These are phyloP conservation scores for Drosophila nigrodunni DNA, from an alignment of 1,140 invertebrate species.

Conservation along the genomic window DNA sequence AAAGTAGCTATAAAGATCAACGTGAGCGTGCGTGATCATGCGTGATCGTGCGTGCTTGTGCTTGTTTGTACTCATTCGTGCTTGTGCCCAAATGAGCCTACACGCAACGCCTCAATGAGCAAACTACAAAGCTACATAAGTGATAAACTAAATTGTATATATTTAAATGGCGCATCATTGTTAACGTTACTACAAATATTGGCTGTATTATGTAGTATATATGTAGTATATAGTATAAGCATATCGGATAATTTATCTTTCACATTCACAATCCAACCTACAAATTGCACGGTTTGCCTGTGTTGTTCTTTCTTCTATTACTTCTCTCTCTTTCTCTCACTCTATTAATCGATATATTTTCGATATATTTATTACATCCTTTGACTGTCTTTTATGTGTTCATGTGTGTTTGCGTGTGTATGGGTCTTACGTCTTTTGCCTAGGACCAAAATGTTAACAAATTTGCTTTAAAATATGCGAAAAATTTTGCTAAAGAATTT, in stretches of 20 bases:
- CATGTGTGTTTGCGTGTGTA: slow-evolving; percentile 23
- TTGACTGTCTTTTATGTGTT: slow-evolving; percentile 27
- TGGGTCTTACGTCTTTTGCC: slow-evolving; percentile 9
- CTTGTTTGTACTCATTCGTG: background rate
- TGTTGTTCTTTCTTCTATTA: slow-evolving; percentile 25
- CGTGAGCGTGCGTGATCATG: slow-evolving; percentile 57
- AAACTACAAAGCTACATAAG: slow-evolving; percentile 58
- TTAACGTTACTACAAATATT: slow-evolving; percentile 66
- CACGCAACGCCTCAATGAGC: slow-evolving; percentile 35
- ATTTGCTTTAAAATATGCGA: slow-evolving; percentile 24
- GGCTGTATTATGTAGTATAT: slow-evolving; percentile 35
- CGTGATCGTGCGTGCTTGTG: slow-evolving; percentile 33
- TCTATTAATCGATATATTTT: slow-evolving; percentile 3
- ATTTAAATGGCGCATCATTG: slow-evolving; percentile 81
- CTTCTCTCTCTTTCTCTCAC: slow-evolving; percentile 20
- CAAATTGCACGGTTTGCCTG: slow-evolving; percentile 78
- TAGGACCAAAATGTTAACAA: slow-evolving; percentile 35
- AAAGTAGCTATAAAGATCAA: slow-evolving; percentile 53
- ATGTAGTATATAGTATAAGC: slow-evolving; percentile 39
- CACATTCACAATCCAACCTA: slow-evolving; percentile 67
- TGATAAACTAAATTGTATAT: slow-evolving; percentile 72
- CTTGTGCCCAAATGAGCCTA: slow-evolving; percentile 38
- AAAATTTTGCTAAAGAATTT: slow-evolving; percentile 58
- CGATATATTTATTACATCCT: background rate
- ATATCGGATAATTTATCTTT: slow-evolving; percentile 48